phyloP scores from a whole-genome alignment of 2,888 invertebrate genomes.

The Ichneumon xanthorius region DNA sequence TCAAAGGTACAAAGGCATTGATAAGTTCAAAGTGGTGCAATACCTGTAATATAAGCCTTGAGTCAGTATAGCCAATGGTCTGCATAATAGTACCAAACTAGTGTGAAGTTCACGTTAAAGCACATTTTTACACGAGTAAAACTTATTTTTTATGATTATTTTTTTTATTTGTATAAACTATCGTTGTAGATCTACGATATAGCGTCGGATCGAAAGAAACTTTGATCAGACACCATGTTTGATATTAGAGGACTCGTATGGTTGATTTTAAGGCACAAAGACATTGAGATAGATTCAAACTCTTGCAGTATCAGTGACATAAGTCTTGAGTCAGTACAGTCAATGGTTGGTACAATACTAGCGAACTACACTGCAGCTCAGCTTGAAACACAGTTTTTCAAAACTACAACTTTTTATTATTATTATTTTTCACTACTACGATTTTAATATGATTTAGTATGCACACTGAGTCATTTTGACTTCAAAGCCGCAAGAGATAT shows the following conservation, averaged over 20 bases:
- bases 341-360: not conserved
- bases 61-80: no score
- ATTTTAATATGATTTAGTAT: constrained; percentile 12
- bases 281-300: constrained; percentile 73
- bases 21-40: not conserved
- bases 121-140: no score
- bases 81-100: no score
- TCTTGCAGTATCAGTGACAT: not conserved
- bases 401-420: constrained; percentile 55
- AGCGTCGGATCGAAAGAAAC: constrained; percentile 77
- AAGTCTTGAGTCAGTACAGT: constrained; percentile 40
- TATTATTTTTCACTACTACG: constrained; percentile 56
- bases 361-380: not conserved
- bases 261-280: constrained; percentile 78
- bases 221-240: constrained; percentile 80
- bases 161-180: constrained; percentile 55
- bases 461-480: no score
- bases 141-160: constrained; percentile 68
- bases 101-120: no score
- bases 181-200: constrained; percentile 26
- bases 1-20: constrained; percentile 74
- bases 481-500: no score
- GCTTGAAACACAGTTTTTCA: no score
- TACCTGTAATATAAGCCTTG: no score
- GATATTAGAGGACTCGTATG: constrained; percentile 71